A percentile compares a stretch with the other conserved stretches of the same genome.
Evolutionary conservation across 2,113 vertebrate genomes (phyloP).

Genomic region (Propithecus coquereli): DNA sequence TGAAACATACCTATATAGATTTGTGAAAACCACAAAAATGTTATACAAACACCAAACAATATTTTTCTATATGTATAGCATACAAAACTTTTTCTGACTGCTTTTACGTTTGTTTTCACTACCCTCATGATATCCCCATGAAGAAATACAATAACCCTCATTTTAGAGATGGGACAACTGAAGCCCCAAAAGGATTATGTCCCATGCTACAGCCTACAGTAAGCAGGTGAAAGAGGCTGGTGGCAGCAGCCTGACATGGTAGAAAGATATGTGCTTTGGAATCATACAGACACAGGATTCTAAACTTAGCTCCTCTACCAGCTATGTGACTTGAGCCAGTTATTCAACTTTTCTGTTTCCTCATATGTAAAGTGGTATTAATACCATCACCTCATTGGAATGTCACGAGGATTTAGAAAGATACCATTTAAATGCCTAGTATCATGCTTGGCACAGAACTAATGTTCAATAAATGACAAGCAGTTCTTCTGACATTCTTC

Average conservation of each 20-base stretch:
- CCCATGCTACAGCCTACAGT: neutral
- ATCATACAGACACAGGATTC: neutral
- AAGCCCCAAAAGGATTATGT: neutral
- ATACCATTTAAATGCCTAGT: neutral
- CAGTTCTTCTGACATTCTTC: neutral
- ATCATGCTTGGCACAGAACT: neutral
- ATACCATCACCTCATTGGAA: slow-evolving; percentile 12
- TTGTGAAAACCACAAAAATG: neutral
- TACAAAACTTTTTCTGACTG: neutral
- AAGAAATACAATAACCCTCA: slow-evolving; percentile 7
- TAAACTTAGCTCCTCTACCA: neutral
- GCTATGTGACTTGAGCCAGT: neutral
- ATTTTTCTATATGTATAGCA: neutral
- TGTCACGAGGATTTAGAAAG: slow-evolving; percentile 10
- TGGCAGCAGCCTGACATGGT: neutral
- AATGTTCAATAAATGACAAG: neutral
- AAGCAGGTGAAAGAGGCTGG: neutral
- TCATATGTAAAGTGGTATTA: slow-evolving; percentile 27
- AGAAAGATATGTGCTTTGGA: neutral
- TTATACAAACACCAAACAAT: neutral
- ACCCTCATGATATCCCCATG: neutral
- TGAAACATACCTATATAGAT: neutral
- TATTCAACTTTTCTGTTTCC: slow-evolving; percentile 27
- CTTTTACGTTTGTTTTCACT: slow-evolving; percentile 30
- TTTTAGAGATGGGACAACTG: neutral